Conservation (phyloP, 1,140 invertebrate genomes). For the Nebria ingens region DNA sequence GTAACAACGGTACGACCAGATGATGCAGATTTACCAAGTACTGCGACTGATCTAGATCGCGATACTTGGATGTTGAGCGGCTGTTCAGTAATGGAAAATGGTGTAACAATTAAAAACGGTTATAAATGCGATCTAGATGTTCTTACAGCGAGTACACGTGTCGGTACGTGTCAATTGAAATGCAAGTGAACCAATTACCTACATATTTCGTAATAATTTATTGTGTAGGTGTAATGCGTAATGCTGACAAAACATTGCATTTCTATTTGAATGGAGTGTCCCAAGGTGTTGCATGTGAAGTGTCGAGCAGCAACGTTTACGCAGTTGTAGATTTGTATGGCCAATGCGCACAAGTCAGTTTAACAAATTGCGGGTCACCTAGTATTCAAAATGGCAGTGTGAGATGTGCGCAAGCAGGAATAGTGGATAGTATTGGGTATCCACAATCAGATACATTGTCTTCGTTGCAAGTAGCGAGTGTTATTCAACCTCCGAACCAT, state of each 20-base stretch:
- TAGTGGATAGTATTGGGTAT: slow-evolving; percentile 18
- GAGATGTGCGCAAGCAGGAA: slow-evolving; percentile 14
- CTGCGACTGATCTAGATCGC: slow-evolving; percentile 83
- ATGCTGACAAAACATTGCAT: slow-evolving; percentile 72
- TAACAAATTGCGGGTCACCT: slow-evolving; percentile 33
- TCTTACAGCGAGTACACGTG: slow-evolving; percentile 59
- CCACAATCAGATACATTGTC: slow-evolving; percentile 29
- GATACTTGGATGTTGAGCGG: slow-evolving; percentile 90
- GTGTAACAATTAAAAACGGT: slow-evolving; percentile 68
- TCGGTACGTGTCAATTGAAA: slow-evolving; percentile 42
- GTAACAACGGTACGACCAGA: slow-evolving; percentile 81
- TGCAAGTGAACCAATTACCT: neutral
- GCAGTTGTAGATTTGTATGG: slow-evolving; percentile 94
- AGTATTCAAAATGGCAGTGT: slow-evolving; percentile 35
- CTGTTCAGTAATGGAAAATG: slow-evolving; percentile 71
- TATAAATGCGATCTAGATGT: slow-evolving; percentile 77
- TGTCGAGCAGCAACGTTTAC: slow-evolving; percentile 73
- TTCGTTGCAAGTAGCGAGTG: slow-evolving; percentile 27
- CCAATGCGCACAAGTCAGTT: slow-evolving; percentile 79
- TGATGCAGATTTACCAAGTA: slow-evolving; percentile 75
- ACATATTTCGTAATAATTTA: slow-evolving; percentile 15
- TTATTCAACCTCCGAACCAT: slow-evolving; percentile 21
- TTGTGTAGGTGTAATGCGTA: slow-evolving; percentile 64
- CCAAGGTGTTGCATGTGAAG: slow-evolving; percentile 76
- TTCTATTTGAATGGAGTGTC: slow-evolving; percentile 87